Conservation (phyloP, 2,888 invertebrate species). For the Hydroisotoma schaefferi region DNA sequence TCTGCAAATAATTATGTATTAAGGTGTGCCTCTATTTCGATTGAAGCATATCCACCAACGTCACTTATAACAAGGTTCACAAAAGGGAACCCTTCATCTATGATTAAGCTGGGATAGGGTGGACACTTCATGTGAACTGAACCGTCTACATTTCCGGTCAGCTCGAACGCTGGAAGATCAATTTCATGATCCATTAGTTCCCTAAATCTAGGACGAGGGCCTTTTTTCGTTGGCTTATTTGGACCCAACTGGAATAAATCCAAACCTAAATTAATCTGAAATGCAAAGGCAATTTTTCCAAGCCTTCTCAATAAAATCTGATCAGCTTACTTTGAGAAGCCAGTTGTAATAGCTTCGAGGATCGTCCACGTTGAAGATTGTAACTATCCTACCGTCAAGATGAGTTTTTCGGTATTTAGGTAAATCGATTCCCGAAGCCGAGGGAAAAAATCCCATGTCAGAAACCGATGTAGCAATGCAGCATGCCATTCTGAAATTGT, state of each 20-base stretch:
- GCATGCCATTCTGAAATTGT: too few species aligned
- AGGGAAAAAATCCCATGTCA: too few species aligned
- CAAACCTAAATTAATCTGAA: too few species aligned
- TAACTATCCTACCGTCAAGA: constrained; percentile 3
- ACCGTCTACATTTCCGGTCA: constrained; percentile 25
- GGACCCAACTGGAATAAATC: too few species aligned
- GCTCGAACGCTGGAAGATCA: constrained; percentile 18
- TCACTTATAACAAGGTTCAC: constrained; percentile 27
- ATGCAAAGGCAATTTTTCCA: too few species aligned
- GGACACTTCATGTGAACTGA: constrained; percentile 30
- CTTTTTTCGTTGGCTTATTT: not conserved
- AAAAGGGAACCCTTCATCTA: constrained; percentile 20
- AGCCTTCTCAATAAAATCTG: not conserved
- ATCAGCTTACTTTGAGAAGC: constrained; percentile 16
- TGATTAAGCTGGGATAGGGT: constrained; percentile 6
- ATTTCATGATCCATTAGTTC: constrained; percentile 30
- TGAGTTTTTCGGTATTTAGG: constrained; percentile 1
- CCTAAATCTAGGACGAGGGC: constrained; percentile 6
- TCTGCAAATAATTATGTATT: not conserved
- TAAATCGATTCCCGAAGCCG: too few species aligned
- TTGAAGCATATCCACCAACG: constrained; percentile 25
- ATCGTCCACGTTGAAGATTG: constrained; percentile 26
- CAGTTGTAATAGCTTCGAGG: constrained; percentile 23
- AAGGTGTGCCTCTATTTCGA: constrained; percentile 13
- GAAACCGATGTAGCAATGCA: too few species aligned